Evolutionary conservation across 2,113 vertebrate genomes (phyloP), one percentile per base, ranked within the genome.

Genomic region (Sebastes schlegelii): DNA sequence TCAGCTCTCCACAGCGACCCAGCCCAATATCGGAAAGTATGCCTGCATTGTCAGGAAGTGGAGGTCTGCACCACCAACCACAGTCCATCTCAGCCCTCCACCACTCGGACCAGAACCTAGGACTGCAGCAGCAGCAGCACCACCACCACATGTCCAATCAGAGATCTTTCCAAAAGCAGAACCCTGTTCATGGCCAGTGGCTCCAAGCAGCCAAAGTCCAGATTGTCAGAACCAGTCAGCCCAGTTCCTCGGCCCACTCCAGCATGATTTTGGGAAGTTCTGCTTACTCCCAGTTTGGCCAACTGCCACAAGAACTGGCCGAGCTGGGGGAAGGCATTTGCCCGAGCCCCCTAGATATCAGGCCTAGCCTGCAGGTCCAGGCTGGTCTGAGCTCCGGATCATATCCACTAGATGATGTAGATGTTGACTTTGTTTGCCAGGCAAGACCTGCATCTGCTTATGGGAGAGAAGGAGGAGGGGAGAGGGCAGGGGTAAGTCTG

Each of bases 161-260:
- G 91, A 94, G 97, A 43, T 97, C 97, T 34, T 97, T 97, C 87
- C 97, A 97, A 90, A 89, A 87, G 43, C 88, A 84, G 61, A 90
- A 74, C 82, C 58, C 85, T 3, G 68, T 68, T 34, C 96, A 97
- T 49, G 96, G 94, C 77, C 97, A 97, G 79, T 96, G 98, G 95
- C 95, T 98, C 55, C 97, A 99, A 89, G 96, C 97, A 0, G 96
- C 97, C 79, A 97, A 97, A 91, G 97, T 95, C 0, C 97, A 98
- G 93, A 96, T 97, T 0, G 94, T 97, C 52, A 93, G 97, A 89
- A 96, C 97, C 95, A 97, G 96, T 90, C 98, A 98, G 93, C 96
- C 97, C 64, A 88, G 67, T 66, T 78, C 89, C 1, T 79, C 93
- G 0, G 70, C 88, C 5, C 94, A 94, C 60, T 92, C 94, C 21